Percentiles rank a stretch among this genome's conserved stretches.
Evolutionary conservation across 2,113 vertebrate species (phyloP).

Genomic region (Morone saxatilis): DNA sequence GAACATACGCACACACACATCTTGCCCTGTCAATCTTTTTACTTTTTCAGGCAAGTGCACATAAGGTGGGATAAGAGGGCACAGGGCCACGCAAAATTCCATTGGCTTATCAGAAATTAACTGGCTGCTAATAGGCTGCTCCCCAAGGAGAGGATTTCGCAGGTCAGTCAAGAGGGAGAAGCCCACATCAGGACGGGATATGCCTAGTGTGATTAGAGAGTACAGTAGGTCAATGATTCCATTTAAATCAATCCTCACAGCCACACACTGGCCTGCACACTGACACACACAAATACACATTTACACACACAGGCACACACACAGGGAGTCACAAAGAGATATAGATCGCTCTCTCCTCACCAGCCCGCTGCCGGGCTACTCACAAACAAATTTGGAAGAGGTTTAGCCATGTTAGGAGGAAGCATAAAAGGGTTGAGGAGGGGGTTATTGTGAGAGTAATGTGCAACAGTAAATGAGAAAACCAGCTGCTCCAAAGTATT

Average conservation of each 20-base stretch:
- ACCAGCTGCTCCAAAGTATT: conserved; percentile 84
- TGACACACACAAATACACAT: conserved; percentile 20
- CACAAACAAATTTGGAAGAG: conserved; percentile 50
- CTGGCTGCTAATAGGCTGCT: conserved; percentile 72
- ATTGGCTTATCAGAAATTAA: conserved; percentile 79
- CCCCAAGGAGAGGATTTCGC: conserved; percentile 70
- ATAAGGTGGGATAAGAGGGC: conserved; percentile 56
- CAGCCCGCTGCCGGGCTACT: conserved; percentile 19
- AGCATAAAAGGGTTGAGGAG: conserved; percentile 35
- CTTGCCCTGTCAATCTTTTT: conserved; percentile 46
- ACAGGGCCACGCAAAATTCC: conserved; percentile 47
- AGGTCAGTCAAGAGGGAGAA: conserved; percentile 62
- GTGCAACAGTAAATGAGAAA: conserved; percentile 79
- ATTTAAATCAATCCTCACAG: conserved; percentile 71
- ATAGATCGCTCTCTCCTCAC: conserved; percentile 21
- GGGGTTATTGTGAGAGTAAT: conserved; percentile 68
- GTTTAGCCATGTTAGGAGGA: conserved; percentile 64
- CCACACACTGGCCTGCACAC: conserved; percentile 34
- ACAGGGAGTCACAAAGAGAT: conserved; percentile 21
- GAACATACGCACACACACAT: neutral
- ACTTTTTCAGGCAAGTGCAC: conserved; percentile 27
- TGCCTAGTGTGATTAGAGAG: conserved; percentile 75
- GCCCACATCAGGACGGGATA: conserved; percentile 64
- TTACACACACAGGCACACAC: conserved; percentile 18
- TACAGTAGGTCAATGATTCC: conserved; percentile 78